Evolutionary conservation across 2,113 vertebrate genomes (phyloP), one percentile per base, ranked within the genome.

Genomic region (Butorides virescens): DNA sequence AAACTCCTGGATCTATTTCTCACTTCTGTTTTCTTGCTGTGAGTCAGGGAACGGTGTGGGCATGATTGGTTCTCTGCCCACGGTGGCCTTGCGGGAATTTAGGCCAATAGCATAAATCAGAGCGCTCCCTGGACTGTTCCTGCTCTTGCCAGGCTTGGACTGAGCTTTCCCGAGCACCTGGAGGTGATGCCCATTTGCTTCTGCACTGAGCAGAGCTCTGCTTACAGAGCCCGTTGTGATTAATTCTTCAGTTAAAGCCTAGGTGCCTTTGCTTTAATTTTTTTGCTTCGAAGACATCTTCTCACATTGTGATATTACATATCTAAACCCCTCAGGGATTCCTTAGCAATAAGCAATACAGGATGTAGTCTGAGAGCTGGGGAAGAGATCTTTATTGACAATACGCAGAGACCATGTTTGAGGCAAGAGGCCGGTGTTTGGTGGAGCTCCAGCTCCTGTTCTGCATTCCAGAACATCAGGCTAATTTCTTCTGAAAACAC

Each of bases 311-410:
- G 85, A 11, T 94, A 87, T 92, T 88, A 85, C 94, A 89, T 89
- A 81, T 65, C 65, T 87, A 85, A 93, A 14, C 22, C 49, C 42
- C 58, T 78, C 47, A 62, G 83, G 86, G 88, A 76, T 96, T 97
- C 76, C 84, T 95, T 95, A 97, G 80, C 52, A 92, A 26, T 92
- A 91, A 89, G 27, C 50, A 53, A 65, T 89, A 52, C 61, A 94
- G 79, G 73, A 87, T 91, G 63, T 61, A 88, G 81, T 49, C 58
- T 52, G 67, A 87, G 77, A 79, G 46, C 62, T 92, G 66, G 15
- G 75, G 79, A 68, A 75, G 74, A 79, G 29, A 79, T 82, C 59
- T 89, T 39, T 86, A 74, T 13, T 90, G 73, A 76, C 42, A 61
- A 68, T 37, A 65, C 2, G 5, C 80, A 93, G 77, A 96, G 36